Evolutionary conservation across 2,113 vertebrate genomes (phyloP).

Genomic region (Microtus oregoni): DNA sequence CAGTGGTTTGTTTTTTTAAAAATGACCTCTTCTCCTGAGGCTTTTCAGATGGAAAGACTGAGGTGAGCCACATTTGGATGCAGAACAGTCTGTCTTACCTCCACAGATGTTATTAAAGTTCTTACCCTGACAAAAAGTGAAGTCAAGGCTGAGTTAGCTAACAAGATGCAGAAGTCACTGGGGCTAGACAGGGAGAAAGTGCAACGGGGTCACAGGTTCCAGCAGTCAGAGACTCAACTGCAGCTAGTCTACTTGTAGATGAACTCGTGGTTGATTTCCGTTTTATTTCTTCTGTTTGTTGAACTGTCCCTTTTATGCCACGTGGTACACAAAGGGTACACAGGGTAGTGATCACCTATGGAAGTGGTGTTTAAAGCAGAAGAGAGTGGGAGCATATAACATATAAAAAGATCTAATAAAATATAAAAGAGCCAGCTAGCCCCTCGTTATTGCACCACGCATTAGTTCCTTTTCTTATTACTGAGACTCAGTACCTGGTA

Average conservation of each 20-base stretch:
- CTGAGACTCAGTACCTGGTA: background rate
- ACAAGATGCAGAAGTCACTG: background rate
- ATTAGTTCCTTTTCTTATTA: background rate
- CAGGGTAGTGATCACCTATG: background rate
- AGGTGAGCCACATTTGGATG: background rate
- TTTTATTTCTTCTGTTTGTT: background rate
- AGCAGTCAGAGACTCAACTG: no score
- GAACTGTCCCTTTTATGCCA: background rate
- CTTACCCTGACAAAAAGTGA: background rate
- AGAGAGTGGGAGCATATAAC: background rate
- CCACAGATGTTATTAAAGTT: background rate
- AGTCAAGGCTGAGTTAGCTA: background rate
- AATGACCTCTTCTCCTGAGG: background rate
- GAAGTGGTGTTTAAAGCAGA: background rate
- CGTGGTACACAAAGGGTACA: background rate
- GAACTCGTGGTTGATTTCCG: background rate
- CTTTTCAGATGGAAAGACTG: constrained; percentile 5
- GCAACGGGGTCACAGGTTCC: background rate
- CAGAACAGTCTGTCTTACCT: background rate
- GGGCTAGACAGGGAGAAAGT: background rate
- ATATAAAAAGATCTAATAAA: background rate
- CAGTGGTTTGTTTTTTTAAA: background rate
- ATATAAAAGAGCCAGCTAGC: background rate
- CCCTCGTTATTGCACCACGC: background rate
- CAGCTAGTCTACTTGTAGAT: background rate